phyloP scores from a whole-genome alignment of 2,797 vertebrate species.

The Orientallactaga sibirica region DNA sequence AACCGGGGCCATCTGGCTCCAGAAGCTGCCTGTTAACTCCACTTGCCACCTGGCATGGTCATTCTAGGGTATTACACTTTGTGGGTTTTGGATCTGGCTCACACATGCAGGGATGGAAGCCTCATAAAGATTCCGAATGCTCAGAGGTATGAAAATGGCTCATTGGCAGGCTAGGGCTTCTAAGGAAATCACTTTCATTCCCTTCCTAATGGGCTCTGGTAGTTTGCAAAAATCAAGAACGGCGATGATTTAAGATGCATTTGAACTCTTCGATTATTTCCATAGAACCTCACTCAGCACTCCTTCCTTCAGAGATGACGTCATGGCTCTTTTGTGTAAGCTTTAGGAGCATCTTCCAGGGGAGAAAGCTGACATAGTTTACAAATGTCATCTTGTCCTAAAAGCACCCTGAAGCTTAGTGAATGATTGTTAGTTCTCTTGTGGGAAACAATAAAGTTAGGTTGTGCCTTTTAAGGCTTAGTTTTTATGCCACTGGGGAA shows the following conservation, averaged over 20 bases:
- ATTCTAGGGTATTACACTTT: neutral
- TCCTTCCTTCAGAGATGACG: constrained; percentile 73
- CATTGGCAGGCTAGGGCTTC: constrained; percentile 60
- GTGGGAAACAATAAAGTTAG: constrained; percentile 60
- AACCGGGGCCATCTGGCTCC: neutral
- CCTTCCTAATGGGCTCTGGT: constrained; percentile 76
- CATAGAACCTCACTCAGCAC: constrained; percentile 77
- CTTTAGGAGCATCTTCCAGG: constrained; percentile 19
- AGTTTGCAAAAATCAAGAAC: constrained; percentile 74
- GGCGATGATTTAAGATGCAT: constrained; percentile 76
- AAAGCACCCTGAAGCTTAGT: constrained; percentile 46
- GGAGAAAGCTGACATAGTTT: constrained; percentile 25
- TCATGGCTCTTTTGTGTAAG: constrained; percentile 60
- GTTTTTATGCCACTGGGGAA: constrained; percentile 28
- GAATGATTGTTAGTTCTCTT: constrained; percentile 46
- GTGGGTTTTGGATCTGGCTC: constrained; percentile 40
- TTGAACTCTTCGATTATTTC: constrained; percentile 78
- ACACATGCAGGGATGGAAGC: constrained; percentile 21
- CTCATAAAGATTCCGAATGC: constrained; percentile 62
- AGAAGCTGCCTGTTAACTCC: neutral
- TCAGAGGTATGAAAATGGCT: constrained; percentile 50
- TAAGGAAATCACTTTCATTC: constrained; percentile 77
- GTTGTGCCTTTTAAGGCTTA: constrained; percentile 42
- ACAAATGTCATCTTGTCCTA: constrained; percentile 62
- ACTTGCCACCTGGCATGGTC: neutral